Evolutionary conservation across 2,797 vertebrate genomes (phyloP).

Genomic region (Sebastes itinus): DNA sequence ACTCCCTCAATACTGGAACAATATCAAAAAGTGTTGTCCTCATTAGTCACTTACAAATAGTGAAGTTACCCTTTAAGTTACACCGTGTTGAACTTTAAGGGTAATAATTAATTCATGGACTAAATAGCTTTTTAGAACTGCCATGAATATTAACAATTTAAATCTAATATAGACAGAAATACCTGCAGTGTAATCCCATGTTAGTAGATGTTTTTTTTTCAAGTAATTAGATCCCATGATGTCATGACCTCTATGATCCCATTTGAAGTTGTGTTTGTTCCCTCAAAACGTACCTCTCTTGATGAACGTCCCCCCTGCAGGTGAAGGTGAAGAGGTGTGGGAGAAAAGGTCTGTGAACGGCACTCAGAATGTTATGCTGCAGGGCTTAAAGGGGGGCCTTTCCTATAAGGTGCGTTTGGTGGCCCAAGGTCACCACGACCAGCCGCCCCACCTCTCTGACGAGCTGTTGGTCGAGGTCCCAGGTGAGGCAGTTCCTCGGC

Average conservation of each 20-base stretch:
- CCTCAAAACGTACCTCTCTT: slow-evolving; percentile 84
- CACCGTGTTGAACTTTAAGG: slow-evolving; percentile 10
- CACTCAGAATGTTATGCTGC: slow-evolving; percentile 93
- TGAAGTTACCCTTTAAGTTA: background rate
- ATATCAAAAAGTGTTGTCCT: no score
- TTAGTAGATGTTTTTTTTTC: slow-evolving; percentile 23
- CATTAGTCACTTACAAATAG: no score
- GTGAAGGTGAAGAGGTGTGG: slow-evolving; percentile 93
- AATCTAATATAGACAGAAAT: slow-evolving; percentile 5
- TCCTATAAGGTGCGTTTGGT: slow-evolving; percentile 94
- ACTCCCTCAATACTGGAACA: no score
- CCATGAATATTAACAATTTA: slow-evolving; percentile 12
- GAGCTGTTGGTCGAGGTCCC: slow-evolving; percentile 92
- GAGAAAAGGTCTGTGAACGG: slow-evolving; percentile 93
- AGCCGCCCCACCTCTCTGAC: slow-evolving; percentile 86
- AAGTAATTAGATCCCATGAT: slow-evolving; percentile 36
- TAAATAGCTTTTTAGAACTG: background rate
- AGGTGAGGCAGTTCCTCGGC: slow-evolving; percentile 87
- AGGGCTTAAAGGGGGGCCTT: slow-evolving; percentile 92
- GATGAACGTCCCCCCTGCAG: slow-evolving; percentile 87
- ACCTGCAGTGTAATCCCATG: slow-evolving; percentile 19
- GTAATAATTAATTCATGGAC: slow-evolving; percentile 33
- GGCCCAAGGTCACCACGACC: slow-evolving; percentile 88
- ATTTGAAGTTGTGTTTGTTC: slow-evolving; percentile 29
- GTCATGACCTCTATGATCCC: slow-evolving; percentile 37